Base-by-base conservation (phyloP, 2,888 invertebrate genomes). In the Chironomus tentans region DNA sequence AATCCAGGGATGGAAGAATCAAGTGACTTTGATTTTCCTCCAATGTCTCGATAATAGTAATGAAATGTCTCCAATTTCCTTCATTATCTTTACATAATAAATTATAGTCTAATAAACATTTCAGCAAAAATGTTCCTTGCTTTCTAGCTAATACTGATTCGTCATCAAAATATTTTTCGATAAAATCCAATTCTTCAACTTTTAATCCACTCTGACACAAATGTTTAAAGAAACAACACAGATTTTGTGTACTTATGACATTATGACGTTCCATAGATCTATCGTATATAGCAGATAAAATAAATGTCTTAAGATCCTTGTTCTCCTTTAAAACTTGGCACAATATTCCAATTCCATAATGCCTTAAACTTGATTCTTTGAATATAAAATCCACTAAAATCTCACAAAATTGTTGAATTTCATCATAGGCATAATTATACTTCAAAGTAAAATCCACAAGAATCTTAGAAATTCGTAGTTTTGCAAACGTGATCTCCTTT, bases 21-120 rank as follows among this genome's bases (percentile, higher is more conserved):
- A 73, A 21, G 18, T 73, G 73, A 22, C 18, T 48, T 48, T 47
- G 68, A 28, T 68, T 47, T 50, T 70, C 70, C 12, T 71, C 71
- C n/a, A 71, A 28, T 0, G 50, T n/a, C 7, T 73, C 73, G 0
- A 46, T 38, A 21, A 73, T 38, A 3, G 38, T 46, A 2, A 38
- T 21, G 13, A 73, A 65, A 4, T 15, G 38, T 18, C 46, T 73
- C 28, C 50, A 73, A 4, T 21, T 73, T 7, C 46, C 18, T 21
- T 61, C 61, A 21, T 61, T 38, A 13, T 15, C 21, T 73, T 12
- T 0, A 62, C 12, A 15, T 2, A 62, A 13, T 38, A 50, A 24
- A 12, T 46, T 18, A 28, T 61, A 4, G 5, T 62, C 12, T n/a
- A 73, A 18, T n/a, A 70, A 7, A 56, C 24, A 15, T 15, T 62